These are phyloP conservation scores for Lonchura striata DNA, from an alignment of 2,113 vertebrate species.

Conservation along the genomic window DNA sequence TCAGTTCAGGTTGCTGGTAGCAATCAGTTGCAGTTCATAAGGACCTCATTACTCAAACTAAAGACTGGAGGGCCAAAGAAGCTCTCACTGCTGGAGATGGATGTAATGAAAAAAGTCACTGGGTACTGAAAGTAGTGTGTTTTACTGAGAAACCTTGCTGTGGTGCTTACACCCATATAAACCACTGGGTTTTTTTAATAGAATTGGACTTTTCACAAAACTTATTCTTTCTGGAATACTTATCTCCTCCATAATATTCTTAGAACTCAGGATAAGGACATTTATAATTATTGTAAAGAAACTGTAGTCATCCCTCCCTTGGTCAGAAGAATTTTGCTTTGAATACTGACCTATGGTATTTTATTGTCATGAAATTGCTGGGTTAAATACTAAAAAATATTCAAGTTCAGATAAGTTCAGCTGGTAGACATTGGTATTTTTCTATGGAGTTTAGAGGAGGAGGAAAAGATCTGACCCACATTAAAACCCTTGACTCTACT, in stretches of 20 bases:
- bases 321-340: not conserved
- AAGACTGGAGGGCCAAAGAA: not conserved
- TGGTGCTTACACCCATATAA: not conserved
- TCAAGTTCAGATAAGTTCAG: not conserved
- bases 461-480: not conserved
- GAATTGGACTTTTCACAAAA: not conserved
- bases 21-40: not conserved
- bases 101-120: not conserved
- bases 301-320: not conserved
- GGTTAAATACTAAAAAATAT: not conserved
- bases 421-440: not conserved
- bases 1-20: not conserved
- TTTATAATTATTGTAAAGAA: not conserved
- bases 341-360: not conserved
- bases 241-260: not conserved
- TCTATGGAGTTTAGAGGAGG: not conserved
- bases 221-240: not conserved
- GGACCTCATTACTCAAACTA: not conserved
- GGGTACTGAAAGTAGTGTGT: not conserved
- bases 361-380: not conserved
- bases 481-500: not conserved
- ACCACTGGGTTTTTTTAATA: fast-evolving
- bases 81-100: not conserved
- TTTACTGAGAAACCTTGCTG: not conserved
- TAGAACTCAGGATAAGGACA: not conserved